phyloP scores from a whole-genome alignment of 2,797 vertebrate genomes.

The Lycodopsis pacificus region DNA sequence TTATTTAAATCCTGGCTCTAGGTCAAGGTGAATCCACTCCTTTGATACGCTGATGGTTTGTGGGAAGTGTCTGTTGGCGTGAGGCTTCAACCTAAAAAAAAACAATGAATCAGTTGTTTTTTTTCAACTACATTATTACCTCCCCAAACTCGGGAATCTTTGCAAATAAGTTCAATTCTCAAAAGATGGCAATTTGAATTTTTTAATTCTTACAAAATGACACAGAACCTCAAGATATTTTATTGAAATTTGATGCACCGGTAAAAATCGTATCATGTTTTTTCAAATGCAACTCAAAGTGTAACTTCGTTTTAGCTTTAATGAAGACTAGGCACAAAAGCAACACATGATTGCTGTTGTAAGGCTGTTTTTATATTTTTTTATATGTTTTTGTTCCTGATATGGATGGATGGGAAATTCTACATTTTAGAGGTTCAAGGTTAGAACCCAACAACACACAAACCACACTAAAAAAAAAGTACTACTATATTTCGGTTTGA shows the following conservation, averaged over 20 bases:
- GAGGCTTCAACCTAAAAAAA: background rate
- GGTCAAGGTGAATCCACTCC: constrained; percentile 58
- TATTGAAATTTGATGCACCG: too few relatives aligned
- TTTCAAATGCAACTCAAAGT: too few relatives aligned
- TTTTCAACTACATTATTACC: background rate
- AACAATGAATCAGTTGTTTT: too few relatives aligned
- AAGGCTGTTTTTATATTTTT: too few relatives aligned
- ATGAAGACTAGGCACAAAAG: background rate
- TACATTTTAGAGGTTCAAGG: background rate
- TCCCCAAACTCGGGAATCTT: background rate
- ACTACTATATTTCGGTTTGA: background rate
- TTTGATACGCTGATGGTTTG: constrained; percentile 32
- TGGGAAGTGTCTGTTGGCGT: constrained; percentile 15
- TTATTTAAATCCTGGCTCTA: constrained; percentile 40
- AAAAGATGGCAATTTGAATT: background rate
- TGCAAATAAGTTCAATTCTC: too few relatives aligned
- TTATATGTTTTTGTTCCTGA: too few relatives aligned
- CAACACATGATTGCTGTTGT: too few relatives aligned
- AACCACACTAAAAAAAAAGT: too few relatives aligned
- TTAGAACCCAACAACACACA: background rate
- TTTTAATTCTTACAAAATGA: background rate
- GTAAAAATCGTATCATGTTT: background rate
- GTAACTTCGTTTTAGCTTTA: background rate
- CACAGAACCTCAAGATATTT: background rate
- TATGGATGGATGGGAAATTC: background rate